phyloP scores from a whole-genome alignment of 23 tunicate species.

The Trididemnum clinides region DNA sequence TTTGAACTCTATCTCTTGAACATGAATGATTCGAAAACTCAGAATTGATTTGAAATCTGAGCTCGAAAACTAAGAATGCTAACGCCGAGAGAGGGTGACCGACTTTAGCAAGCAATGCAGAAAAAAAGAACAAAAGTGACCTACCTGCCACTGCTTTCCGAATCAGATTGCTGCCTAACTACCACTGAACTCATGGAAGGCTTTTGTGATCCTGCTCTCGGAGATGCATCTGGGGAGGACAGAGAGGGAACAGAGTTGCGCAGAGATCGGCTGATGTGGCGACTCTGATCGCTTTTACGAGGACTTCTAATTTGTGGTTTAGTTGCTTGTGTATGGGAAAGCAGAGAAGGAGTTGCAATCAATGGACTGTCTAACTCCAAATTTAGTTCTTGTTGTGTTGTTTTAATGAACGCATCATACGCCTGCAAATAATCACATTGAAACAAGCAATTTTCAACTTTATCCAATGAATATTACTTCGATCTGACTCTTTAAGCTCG shows the following conservation, averaged over 20 bases:
- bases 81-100: no score
- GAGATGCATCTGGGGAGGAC: conserved; percentile 76
- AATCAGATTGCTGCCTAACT: conserved; percentile 59
- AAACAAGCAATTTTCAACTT: not conserved
- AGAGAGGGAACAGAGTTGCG: conserved; percentile 33
- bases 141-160: conserved; percentile 87
- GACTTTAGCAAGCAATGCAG: no score
- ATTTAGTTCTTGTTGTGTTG: conserved; percentile 77
- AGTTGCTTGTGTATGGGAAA: not conserved
- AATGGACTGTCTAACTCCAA: conserved; percentile 60
- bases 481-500: conserved; percentile 84
- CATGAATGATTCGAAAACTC: no score
- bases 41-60: no score
- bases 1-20: no score
- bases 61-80: no score
- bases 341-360: not conserved
- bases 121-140: conserved; percentile 10
- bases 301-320: conserved; percentile 96
- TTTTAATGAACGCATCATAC: conserved; percentile 77
- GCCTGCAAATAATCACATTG: conserved; percentile 47
- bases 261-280: conserved; percentile 26
- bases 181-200: not conserved
- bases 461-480: no score
- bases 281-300: conserved; percentile 70
- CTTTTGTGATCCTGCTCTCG: conserved; percentile 65